phyloP scores from a whole-genome alignment of 92 coral and sea anemone species.

The Isaurus tuberculatus region DNA sequence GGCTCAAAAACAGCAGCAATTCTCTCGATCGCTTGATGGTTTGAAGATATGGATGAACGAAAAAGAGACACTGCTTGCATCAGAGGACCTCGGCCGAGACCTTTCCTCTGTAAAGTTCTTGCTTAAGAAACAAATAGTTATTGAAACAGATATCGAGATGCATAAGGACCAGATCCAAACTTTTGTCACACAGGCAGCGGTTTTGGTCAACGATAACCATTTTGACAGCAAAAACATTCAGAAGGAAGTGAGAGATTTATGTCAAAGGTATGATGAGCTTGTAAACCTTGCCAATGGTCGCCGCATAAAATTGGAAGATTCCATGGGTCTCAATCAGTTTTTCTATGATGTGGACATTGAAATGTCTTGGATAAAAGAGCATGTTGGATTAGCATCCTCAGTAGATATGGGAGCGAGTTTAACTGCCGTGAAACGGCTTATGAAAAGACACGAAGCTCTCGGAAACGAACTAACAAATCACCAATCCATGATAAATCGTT shows the following conservation, averaged over 20 bases:
- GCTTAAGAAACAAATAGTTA: constrained; percentile 86
- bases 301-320: constrained; percentile 86
- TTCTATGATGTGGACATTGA: constrained; percentile 90
- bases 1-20: constrained; percentile 85
- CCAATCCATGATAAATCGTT: constrained; percentile 77
- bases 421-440: constrained; percentile 86
- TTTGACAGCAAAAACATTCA: constrained; percentile 78
- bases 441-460: constrained; percentile 91
- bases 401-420: constrained; percentile 91
- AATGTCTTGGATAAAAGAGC: constrained; percentile 94
- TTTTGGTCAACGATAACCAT: constrained; percentile 76
- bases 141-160: constrained; percentile 79
- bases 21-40: constrained; percentile 82
- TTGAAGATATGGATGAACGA: constrained; percentile 91
- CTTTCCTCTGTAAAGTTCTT: constrained; percentile 91
- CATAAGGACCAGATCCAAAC: constrained; percentile 73
- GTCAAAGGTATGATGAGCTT: constrained; percentile 73
- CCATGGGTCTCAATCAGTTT: constrained; percentile 89
- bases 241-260: constrained; percentile 62
- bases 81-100: constrained; percentile 88
- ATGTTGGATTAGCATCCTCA: constrained; percentile 80
- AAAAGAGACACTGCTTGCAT: constrained; percentile 83
- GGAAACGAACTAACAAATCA: constrained; percentile 89
- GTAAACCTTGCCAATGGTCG: constrained; percentile 72
- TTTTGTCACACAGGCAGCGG: constrained; percentile 77